Conservation (phyloP, 2,888 invertebrate species). For the Lithophane ornitopus region DNA sequence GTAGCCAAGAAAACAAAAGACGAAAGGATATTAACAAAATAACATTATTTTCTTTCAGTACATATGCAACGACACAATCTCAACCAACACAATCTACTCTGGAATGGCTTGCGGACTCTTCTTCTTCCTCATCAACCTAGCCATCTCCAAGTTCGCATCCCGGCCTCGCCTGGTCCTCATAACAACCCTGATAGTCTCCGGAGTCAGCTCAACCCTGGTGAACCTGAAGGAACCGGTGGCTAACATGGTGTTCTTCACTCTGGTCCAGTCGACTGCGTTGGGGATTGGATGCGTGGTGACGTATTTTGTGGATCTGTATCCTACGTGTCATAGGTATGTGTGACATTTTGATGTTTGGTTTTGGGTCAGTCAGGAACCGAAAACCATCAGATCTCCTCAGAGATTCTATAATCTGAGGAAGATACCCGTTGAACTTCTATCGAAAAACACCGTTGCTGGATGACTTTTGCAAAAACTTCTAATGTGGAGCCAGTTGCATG, state of each 20-base stretch:
- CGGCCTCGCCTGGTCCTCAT: slow-evolving; percentile 88
- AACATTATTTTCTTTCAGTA: slow-evolving; percentile 65
- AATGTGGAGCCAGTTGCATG: too few species aligned
- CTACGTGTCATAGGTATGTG: slow-evolving; percentile 77
- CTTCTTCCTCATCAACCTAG: slow-evolving; percentile 89
- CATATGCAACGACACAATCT: slow-evolving; percentile 80
- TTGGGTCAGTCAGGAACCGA: background rate
- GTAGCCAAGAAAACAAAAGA: too few species aligned
- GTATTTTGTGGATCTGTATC: slow-evolving; percentile 81
- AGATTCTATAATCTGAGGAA: too few species aligned
- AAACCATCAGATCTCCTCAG: too few species aligned
- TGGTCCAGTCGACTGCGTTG: slow-evolving; percentile 73
- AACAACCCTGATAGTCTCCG: slow-evolving; percentile 83
- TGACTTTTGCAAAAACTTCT: too few species aligned
- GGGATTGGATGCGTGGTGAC: slow-evolving; percentile 75
- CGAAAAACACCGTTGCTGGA: too few species aligned
- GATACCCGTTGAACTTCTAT: too few species aligned
- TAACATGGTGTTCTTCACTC: slow-evolving; percentile 74
- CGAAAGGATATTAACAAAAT: too few species aligned
- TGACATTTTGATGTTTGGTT: background rate
- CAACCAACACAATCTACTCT: slow-evolving; percentile 89
- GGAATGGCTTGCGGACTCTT: slow-evolving; percentile 91
- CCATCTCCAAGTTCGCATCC: slow-evolving; percentile 81
- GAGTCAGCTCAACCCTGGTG: slow-evolving; percentile 88
- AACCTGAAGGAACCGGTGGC: slow-evolving; percentile 77